These are phyloP conservation scores for Parazoanthus atlanticus DNA, from an alignment of 92 coral and sea anemone genomes.

Conservation along the genomic window DNA sequence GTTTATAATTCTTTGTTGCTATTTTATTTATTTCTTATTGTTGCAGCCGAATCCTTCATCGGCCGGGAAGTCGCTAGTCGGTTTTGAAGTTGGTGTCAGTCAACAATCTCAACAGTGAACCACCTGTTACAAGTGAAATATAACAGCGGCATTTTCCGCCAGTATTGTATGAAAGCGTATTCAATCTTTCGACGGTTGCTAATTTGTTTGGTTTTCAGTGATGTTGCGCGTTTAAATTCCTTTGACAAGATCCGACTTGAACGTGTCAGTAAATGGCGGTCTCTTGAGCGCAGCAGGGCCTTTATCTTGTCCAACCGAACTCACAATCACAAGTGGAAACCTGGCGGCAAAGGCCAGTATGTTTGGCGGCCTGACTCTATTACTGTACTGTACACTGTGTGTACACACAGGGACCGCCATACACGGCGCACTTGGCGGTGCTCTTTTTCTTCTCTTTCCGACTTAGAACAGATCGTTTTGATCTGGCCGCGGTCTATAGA, in stretches of 20 bases:
- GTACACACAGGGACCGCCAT: background rate
- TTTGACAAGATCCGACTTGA: constrained; percentile 25
- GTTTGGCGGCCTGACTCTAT: background rate
- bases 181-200: background rate
- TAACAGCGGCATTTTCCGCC: constrained; percentile 5
- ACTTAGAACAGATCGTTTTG: background rate
- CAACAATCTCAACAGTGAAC: background rate
- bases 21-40: background rate
- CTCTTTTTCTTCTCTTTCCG: background rate
- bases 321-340: background rate
- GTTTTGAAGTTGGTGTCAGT: background rate
- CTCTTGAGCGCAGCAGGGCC: constrained; percentile 7
- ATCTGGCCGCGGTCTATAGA: background rate
- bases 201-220: background rate
- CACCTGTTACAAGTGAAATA: background rate
- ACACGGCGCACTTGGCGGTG: background rate
- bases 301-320: background rate
- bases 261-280: constrained; percentile 14
- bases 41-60: background rate
- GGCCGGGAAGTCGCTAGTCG: background rate
- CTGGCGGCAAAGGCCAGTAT: background rate
- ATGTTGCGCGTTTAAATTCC: constrained; percentile 7
- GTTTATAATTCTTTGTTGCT: background rate
- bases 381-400: background rate
- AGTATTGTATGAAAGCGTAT: background rate